Conservation (phyloP, 2,113 vertebrate genomes). For the Anoplopoma fimbria region DNA sequence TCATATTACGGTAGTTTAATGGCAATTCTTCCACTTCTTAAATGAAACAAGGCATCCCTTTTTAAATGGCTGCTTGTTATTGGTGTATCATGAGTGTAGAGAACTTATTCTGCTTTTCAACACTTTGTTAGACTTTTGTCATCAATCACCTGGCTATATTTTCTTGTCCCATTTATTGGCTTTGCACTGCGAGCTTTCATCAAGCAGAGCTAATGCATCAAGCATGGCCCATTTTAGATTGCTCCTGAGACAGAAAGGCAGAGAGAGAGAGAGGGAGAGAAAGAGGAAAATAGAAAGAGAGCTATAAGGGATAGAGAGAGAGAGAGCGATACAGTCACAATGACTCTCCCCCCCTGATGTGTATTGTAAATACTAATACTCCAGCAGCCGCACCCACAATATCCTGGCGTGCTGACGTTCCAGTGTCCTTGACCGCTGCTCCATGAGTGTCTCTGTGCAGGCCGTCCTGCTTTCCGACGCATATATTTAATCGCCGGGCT, state of each 20-base stretch:
- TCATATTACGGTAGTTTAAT: neutral
- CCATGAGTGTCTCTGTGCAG: neutral
- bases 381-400: conserved; percentile 21
- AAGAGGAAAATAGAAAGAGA: conserved; percentile 2
- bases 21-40: neutral
- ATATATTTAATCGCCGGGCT: conserved; percentile 31
- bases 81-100: neutral
- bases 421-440: conserved; percentile 57
- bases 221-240: conserved; percentile 68
- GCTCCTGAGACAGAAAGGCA: conserved; percentile 51
- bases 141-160: conserved; percentile 46
- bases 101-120: conserved; percentile 13
- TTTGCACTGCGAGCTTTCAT: conserved; percentile 45
- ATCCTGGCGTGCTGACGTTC: conserved; percentile 21
- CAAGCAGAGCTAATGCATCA: conserved; percentile 54
- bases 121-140: conserved; percentile 16
- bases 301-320: conserved; percentile 28
- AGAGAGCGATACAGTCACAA: conserved; percentile 38
- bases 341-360: conserved; percentile 36
- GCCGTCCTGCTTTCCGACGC: conserved; percentile 14
- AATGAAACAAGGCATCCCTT: neutral
- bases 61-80: neutral
- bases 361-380: conserved; percentile 42
- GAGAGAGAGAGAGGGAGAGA: conserved; percentile 22
- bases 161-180: conserved; percentile 22